Percentiles rank a stretch among this genome's conserved stretches.
phyloP scores from a whole-genome alignment of 2,797 vertebrate genomes.

The Thunnus albacares region DNA sequence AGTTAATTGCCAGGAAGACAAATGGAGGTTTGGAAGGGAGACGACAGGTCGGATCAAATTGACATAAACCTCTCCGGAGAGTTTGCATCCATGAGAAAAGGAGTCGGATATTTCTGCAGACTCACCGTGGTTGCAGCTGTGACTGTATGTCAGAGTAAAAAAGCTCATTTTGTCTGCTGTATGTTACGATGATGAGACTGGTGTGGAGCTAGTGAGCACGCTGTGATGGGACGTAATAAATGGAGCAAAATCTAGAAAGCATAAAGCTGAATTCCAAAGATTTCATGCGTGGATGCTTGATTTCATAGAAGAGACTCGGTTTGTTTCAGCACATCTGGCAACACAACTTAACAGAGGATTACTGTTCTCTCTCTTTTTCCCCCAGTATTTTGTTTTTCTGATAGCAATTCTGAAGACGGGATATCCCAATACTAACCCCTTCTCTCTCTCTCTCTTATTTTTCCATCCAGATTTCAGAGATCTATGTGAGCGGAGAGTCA shows the following conservation, averaged over 20 bases:
- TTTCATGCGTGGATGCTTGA: neutral
- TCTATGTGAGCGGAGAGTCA: constrained; percentile 97
- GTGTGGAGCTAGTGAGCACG: neutral
- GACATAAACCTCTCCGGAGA: neutral
- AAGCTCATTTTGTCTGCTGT: neutral
- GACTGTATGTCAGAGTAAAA: neutral
- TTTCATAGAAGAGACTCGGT: neutral
- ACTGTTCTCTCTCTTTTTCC: neutral
- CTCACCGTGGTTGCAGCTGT: constrained; percentile 30
- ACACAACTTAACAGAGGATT: neutral
- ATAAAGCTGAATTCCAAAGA: neutral
- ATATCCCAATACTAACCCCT: neutral
- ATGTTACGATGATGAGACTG: neutral
- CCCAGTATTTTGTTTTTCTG: neutral
- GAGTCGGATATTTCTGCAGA: neutral
- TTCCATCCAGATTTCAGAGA: constrained; percentile 94
- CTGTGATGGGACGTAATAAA: neutral
- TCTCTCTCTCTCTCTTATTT: constrained; percentile 1
- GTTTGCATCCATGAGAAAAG: neutral
- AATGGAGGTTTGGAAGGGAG: neutral
- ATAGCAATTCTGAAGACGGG: neutral
- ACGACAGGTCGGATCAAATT: constrained; percentile 11
- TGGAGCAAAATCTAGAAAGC: neutral
- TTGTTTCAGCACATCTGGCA: neutral
- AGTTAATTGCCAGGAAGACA: constrained; percentile 10